Evolutionary conservation across 1,140 invertebrate genomes (phyloP).

Genomic region (Tetranychus urticae): DNA sequence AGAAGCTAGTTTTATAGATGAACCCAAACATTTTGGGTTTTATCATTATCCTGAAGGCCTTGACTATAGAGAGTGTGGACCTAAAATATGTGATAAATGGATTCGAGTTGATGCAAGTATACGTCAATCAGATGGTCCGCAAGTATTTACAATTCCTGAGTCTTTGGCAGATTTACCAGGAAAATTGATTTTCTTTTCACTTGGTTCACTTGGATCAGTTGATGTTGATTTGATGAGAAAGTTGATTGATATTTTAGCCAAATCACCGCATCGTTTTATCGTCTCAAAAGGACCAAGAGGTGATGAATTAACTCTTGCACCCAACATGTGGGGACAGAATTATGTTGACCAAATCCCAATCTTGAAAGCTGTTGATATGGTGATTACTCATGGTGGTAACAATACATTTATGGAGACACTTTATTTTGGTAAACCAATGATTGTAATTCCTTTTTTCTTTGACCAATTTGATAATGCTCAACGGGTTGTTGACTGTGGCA

Average conservation of each 20-base stretch:
- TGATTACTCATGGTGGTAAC: slow-evolving; percentile 18
- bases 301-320: neutral
- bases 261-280: slow-evolving; percentile 3
- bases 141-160: neutral
- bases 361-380: slow-evolving; percentile 9
- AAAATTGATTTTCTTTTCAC: slow-evolving; percentile 7
- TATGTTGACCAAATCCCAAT: slow-evolving; percentile 3
- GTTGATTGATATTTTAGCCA: neutral
- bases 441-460: slow-evolving; percentile 5
- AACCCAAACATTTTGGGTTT: neutral
- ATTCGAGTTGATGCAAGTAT: slow-evolving; percentile 1
- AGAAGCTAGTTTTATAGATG: neutral
- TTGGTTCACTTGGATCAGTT: slow-evolving; percentile 11
- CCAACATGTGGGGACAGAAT: slow-evolving; percentile 4
- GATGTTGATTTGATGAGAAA: slow-evolving; percentile 8
- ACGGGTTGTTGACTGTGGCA: slow-evolving; percentile 4
- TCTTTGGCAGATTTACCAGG: neutral
- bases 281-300: neutral
- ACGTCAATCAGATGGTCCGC: neutral
- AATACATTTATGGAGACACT: neutral
- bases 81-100: neutral
- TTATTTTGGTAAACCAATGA: neutral
- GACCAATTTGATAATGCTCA: slow-evolving; percentile 10
- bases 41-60: neutral
- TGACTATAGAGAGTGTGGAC: neutral